Percentiles rank a stretch among this genome's conserved stretches.
phyloP scores from a whole-genome alignment of 53 echinoderm and acorn worm genomes.

The Henricia sp. region DNA sequence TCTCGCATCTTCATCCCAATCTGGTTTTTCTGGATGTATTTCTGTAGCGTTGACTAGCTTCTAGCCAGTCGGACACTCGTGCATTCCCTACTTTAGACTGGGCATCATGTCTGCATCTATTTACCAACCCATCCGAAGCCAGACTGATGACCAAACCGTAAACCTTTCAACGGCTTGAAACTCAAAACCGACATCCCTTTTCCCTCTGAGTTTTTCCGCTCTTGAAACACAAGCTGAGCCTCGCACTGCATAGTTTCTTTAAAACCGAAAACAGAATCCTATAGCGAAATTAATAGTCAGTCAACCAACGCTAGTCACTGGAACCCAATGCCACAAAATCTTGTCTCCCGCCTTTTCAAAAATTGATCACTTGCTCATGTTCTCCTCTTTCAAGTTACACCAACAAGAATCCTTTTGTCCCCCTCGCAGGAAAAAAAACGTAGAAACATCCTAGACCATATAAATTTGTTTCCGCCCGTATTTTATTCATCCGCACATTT shows the following conservation, averaged over 20 bases:
- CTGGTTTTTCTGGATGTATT: no score
- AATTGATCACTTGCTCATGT: background rate
- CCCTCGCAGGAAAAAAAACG: no score
- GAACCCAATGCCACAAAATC: background rate
- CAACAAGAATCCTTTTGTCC: background rate
- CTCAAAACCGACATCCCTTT: constrained; percentile 12
- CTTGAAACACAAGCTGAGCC: background rate
- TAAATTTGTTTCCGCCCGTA: no score
- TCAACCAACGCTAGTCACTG: background rate
- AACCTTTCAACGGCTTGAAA: constrained; percentile 1
- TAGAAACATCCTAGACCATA: no score
- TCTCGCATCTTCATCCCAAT: no score
- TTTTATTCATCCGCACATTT: no score
- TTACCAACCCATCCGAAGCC: background rate
- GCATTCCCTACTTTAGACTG: no score
- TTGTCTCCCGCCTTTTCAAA: background rate
- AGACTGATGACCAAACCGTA: background rate
- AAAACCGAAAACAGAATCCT: background rate
- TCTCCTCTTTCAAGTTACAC: background rate
- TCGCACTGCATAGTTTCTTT: background rate
- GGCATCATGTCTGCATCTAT: constrained; percentile 15
- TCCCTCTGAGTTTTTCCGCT: background rate
- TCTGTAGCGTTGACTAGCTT: no score
- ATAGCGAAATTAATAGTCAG: background rate
- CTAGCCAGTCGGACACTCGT: no score